These are phyloP conservation scores for Polydrusus cervinus DNA, from an alignment of 2,888 invertebrate genomes.

Conservation along the genomic window DNA sequence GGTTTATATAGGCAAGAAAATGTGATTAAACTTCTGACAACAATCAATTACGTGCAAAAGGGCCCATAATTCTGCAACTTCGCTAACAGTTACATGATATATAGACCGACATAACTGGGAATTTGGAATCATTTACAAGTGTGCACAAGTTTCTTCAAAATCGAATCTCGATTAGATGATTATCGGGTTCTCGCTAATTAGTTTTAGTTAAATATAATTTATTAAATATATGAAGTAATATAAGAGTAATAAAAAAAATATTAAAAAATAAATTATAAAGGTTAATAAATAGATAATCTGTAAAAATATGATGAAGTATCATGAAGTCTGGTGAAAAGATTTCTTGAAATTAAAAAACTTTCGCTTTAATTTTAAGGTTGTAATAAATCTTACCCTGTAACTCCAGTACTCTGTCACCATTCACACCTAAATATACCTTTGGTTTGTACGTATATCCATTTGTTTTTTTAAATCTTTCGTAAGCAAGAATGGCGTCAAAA, in stretches of 20 bases:
- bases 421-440: slow-evolving; percentile 81
- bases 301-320: too few species aligned
- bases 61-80: slow-evolving; percentile 46
- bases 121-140: slow-evolving; percentile 45
- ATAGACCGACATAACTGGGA: slow-evolving; percentile 41
- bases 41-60: slow-evolving; percentile 52
- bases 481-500: slow-evolving; percentile 78
- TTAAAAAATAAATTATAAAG: too few species aligned
- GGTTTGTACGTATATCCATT: slow-evolving; percentile 83
- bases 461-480: slow-evolving; percentile 75
- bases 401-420: slow-evolving; percentile 82
- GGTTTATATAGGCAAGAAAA: slow-evolving; percentile 48
- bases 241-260: too few species aligned
- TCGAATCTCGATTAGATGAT: slow-evolving; percentile 34
- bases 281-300: too few species aligned
- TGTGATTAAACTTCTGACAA: slow-evolving; percentile 52
- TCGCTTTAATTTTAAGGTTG: background rate
- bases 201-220: slow-evolving; percentile 12
- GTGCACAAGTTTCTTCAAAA: slow-evolving; percentile 43
- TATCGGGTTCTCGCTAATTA: slow-evolving; percentile 27
- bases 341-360: too few species aligned
- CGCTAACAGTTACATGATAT: slow-evolving; percentile 50
- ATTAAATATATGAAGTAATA: background rate
- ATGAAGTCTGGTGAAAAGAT: too few species aligned
- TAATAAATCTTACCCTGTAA: slow-evolving; percentile 76